Evolutionary conservation across 2,797 vertebrate species (phyloP).

Genomic region (Enteromius paludinosus): DNA sequence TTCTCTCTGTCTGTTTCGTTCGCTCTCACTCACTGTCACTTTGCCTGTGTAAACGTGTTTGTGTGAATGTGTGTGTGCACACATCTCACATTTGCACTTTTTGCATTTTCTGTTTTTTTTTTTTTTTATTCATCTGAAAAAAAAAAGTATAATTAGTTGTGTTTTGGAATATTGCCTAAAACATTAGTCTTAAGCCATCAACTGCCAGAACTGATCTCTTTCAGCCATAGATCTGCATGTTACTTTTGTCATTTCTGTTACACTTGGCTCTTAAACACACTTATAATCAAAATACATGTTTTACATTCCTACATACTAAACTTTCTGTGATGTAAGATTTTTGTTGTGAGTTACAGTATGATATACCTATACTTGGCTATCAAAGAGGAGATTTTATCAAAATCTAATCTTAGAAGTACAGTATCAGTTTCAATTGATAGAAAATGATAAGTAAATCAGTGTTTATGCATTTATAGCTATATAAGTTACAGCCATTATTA

Average conservation of each 20-base stretch:
- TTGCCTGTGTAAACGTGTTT: not conserved
- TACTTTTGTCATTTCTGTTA: not conserved
- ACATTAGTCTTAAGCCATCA: not conserved
- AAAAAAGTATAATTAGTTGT: not conserved
- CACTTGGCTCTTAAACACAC: not conserved
- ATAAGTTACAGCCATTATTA: not conserved
- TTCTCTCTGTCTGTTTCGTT: constrained; percentile 68
- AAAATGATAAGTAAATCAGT: not conserved
- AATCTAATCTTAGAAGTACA: not conserved
- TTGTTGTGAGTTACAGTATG: not conserved
- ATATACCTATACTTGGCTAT: not conserved
- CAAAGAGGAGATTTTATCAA: not conserved
- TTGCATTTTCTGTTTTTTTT: not conserved
- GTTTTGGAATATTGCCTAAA: not conserved
- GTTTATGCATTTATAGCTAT: not conserved
- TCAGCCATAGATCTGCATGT: not conserved
- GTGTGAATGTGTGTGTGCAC: not conserved
- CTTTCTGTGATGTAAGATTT: not conserved
- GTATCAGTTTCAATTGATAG: not conserved
- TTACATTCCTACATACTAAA: not conserved
- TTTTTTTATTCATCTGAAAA: too few species aligned
- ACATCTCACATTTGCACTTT: not conserved
- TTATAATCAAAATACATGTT: not conserved
- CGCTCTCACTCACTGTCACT: constrained; percentile 39
- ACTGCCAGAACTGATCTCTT: not conserved